These are phyloP conservation scores for Pinna nobilis DNA, from an alignment of 1,140 invertebrate species.

Conservation along the genomic window DNA sequence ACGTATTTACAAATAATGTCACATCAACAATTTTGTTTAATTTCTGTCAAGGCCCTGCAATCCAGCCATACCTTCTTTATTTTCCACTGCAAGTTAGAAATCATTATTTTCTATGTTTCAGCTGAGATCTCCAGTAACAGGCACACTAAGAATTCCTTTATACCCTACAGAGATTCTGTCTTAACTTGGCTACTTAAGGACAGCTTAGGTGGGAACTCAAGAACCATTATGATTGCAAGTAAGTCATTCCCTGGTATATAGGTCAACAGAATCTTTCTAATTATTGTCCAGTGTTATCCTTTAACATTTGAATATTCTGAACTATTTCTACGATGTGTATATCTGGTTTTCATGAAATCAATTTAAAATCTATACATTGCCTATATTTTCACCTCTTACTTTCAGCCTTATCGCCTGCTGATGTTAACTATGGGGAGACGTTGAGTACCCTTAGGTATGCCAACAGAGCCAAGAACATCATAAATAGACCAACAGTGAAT, in stretches of 20 bases:
- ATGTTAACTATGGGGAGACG: conserved; percentile 76
- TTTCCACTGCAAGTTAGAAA: background rate
- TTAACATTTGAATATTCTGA: no score
- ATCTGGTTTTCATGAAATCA: no score
- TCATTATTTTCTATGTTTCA: conserved; percentile 26
- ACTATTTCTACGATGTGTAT: no score
- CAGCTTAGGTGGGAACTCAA: conserved; percentile 93
- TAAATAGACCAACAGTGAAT: conserved; percentile 95
- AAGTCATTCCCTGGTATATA: conserved; percentile 63
- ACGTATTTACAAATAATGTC: no score
- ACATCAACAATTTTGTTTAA: no score
- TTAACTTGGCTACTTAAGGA: conserved; percentile 94
- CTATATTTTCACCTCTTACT: conserved; percentile 55
- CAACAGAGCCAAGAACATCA: conserved; percentile 86
- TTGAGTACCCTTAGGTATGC: conserved; percentile 77
- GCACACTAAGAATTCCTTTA: conserved; percentile 77
- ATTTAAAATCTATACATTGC: no score
- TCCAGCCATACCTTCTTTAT: no score
- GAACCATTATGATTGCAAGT: conserved; percentile 93
- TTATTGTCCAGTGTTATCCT: no score
- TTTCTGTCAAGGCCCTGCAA: no score
- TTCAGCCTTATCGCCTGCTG: conserved; percentile 79
- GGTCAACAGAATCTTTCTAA: no score
- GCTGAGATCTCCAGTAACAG: conserved; percentile 62
- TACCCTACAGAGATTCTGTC: conserved; percentile 93